Base-by-base conservation (phyloP, 2,888 invertebrate species). In the Trisateles emortualis region DNA sequence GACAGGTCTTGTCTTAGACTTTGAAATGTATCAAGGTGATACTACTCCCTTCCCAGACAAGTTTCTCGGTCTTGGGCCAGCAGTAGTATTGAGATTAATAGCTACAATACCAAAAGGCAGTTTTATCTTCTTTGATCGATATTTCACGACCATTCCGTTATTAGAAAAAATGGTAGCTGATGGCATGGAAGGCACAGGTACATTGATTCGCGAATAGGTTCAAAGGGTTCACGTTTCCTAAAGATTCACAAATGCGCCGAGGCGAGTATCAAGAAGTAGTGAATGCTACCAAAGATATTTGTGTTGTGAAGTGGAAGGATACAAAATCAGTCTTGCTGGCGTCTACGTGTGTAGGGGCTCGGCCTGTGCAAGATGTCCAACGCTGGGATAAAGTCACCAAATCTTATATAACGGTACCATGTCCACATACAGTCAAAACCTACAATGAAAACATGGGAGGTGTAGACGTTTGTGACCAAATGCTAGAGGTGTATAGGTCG, bases 251-350 rank as follows among this genome's bases (percentile, higher is more conserved):
- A 11, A 64, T 72, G 63, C 50, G 38, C 4, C 50, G 61, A 35
- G 71, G 72, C 35, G 65, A 72, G 19, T 38, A 55, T 45, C 61
- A 68, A 13, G 74, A 75, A 14, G 52, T 70, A 10, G 52, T 59
- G 14, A 60, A 68, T 19, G 50, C 55, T 2, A 72, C 74, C 41
- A 57, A 51, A 6, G 71, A 65, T 50, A 24, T 73, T 10, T 61
- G 69, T 32, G 48, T 71, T 0, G 59, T 74, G 3, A 77, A 78
- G 57, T 80, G 77, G 78, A 74, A 65, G 48, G 77, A 79, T 42
- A 72, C 50, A 11, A 74, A 72, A 59, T 33, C 63, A 13, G 68
- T 76, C 0, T 50, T 72, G 17, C 47, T 69, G 44, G 45, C 65
- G 13, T 80, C 78, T 2, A 78, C 74, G 0, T 58, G 48, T 16